Evolutionary conservation across 2,113 vertebrate species (phyloP).

Genomic region (Polyodon spathula): DNA sequence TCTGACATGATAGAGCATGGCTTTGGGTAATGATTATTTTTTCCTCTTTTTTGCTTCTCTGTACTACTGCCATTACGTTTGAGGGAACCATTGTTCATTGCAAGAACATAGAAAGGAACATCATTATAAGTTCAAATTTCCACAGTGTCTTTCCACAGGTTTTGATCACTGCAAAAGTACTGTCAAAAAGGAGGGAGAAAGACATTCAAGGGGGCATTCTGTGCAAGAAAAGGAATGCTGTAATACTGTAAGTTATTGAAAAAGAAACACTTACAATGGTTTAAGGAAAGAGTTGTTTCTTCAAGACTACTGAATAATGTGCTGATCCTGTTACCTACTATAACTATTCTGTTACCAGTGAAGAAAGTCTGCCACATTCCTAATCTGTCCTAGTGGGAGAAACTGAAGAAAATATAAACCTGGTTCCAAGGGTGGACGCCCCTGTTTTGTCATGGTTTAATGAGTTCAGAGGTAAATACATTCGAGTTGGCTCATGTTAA

Average conservation of each 20-base stretch:
- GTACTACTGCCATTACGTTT: slow-evolving; percentile 58
- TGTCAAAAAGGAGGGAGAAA: slow-evolving; percentile 58
- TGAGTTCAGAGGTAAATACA: slow-evolving; percentile 38
- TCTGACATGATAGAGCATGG: slow-evolving; percentile 69
- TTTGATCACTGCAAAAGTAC: slow-evolving; percentile 58
- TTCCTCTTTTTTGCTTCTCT: slow-evolving; percentile 41
- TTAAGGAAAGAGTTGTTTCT: slow-evolving; percentile 61
- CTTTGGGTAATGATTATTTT: slow-evolving; percentile 64
- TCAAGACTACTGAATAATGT: slow-evolving; percentile 74
- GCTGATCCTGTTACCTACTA: slow-evolving; percentile 81
- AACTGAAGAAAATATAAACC: slow-evolving; percentile 40
- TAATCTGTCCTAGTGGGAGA: slow-evolving; percentile 60
- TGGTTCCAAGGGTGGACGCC: slow-evolving; percentile 41
- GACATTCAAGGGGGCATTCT: slow-evolving; percentile 55
- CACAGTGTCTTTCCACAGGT: slow-evolving; percentile 54
- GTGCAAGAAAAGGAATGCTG: slow-evolving; percentile 49
- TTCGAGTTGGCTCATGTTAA: slow-evolving; percentile 24
- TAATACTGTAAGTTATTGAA: slow-evolving; percentile 57
- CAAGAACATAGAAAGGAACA: slow-evolving; percentile 74
- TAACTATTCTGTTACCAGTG: slow-evolving; percentile 77
- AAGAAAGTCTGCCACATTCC: slow-evolving; percentile 69
- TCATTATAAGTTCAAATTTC: slow-evolving; percentile 74
- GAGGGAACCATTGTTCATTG: slow-evolving; percentile 81
- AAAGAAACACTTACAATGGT: slow-evolving; percentile 64
- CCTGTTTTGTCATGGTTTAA: slow-evolving; percentile 47